phyloP scores from a whole-genome alignment of 35 echinoderm and acorn worm genomes.

The Lytechinus variegatus region DNA sequence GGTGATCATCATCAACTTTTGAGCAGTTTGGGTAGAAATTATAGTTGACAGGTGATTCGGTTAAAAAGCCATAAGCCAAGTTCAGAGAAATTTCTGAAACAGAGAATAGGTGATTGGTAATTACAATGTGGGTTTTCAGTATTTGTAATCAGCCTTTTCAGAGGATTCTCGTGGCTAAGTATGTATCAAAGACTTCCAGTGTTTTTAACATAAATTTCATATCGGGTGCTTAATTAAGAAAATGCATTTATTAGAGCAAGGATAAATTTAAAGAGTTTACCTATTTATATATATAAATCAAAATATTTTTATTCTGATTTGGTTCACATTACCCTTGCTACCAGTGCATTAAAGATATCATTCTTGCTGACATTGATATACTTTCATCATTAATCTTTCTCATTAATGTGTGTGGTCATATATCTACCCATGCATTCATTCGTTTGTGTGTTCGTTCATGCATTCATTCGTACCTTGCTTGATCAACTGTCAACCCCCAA shows the following conservation, averaged over 20 bases:
- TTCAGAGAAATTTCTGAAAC: background rate
- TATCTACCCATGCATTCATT: background rate
- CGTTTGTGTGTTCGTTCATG: background rate
- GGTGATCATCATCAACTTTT: background rate
- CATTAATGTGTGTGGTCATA: background rate
- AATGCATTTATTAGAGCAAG: no score
- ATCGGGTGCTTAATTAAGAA: no score
- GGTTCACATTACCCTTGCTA: background rate
- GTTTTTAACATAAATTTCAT: no score
- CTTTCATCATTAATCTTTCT: background rate
- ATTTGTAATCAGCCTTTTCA: no score
- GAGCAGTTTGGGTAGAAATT: no score
- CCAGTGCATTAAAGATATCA: background rate
- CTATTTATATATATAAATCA: no score
- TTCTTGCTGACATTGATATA: background rate
- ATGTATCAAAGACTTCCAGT: no score
- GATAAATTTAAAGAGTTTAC: no score
- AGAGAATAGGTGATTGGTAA: background rate
- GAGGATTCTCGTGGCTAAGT: no score
- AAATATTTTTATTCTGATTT: background rate
- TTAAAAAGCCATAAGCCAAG: background rate
- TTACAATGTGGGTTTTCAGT: no score
- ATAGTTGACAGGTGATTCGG: background rate
- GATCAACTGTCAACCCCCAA: background rate
- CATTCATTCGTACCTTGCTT: background rate